Conservation (phyloP, 2,797 vertebrate genomes). For the Mus minutoides region DNA sequence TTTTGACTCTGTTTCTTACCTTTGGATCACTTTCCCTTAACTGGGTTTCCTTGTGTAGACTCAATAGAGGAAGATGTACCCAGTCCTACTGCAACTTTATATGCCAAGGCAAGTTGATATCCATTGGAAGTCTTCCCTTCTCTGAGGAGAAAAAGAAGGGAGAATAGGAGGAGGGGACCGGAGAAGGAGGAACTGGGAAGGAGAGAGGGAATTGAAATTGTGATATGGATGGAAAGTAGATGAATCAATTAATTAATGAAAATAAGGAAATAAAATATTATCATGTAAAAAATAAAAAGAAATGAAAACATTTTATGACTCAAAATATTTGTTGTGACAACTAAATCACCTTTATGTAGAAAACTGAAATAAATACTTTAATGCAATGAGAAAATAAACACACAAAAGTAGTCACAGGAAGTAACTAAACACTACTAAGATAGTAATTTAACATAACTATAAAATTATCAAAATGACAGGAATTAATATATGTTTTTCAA, state of each 20-base stretch:
- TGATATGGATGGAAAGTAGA: not conserved
- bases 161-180: fast-evolving
- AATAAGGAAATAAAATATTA: not conserved
- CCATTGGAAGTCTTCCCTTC: not conserved
- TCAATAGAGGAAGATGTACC: not conserved
- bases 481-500: not conserved
- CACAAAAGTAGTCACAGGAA: not conserved
- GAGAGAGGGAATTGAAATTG: not conserved
- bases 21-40: not conserved
- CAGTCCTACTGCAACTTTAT: not conserved
- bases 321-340: not conserved
- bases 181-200: not conserved
- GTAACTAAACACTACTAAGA: not conserved
- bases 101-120: not conserved
- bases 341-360: not conserved
- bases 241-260: not conserved
- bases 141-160: not conserved
- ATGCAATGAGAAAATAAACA: not conserved
- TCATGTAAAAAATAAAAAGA: not conserved
- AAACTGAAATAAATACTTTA: not conserved
- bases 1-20: not conserved
- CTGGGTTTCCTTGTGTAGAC: not conserved
- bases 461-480: not conserved
- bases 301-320: not conserved
- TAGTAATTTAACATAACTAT: not conserved